Evolutionary conservation across 2,888 invertebrate genomes (phyloP).

Genomic region (Idaea straminata): DNA sequence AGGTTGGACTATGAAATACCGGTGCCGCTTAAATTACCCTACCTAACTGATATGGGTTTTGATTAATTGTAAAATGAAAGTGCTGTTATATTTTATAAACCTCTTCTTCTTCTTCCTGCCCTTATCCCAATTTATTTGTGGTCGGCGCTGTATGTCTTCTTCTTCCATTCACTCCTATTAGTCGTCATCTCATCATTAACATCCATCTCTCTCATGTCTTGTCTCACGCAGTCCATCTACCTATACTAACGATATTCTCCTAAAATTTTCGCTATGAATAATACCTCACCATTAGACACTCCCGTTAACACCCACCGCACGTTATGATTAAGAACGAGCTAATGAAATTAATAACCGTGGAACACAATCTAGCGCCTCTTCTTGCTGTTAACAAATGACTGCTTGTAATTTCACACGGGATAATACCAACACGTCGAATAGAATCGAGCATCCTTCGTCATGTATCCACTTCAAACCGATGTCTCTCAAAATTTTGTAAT

Average conservation of each 20-base stretch:
- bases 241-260: background rate
- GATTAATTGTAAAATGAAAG: background rate
- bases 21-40: slow-evolving; percentile 51
- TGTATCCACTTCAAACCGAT: background rate
- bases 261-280: background rate
- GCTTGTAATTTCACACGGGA: slow-evolving; percentile 75
- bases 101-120: too few species aligned
- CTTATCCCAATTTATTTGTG: too few species aligned
- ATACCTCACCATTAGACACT: slow-evolving; percentile 17
- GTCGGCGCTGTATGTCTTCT: too few species aligned
- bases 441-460: slow-evolving; percentile 22
- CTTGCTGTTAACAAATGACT: slow-evolving; percentile 72
- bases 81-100: too few species aligned
- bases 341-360: slow-evolving; percentile 76
- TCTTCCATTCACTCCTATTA: too few species aligned
- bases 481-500: slow-evolving; percentile 15
- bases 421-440: slow-evolving; percentile 53
- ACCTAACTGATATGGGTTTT: slow-evolving; percentile 24
- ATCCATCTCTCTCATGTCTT: too few species aligned
- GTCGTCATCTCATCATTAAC: too few species aligned
- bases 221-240: too few species aligned
- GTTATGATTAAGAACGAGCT: slow-evolving; percentile 72
- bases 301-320: slow-evolving; percentile 51
- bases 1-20: slow-evolving; percentile 58
- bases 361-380: slow-evolving; percentile 50